Conservation (phyloP, 2,113 vertebrate genomes). For the Sceloporus undulatus region DNA sequence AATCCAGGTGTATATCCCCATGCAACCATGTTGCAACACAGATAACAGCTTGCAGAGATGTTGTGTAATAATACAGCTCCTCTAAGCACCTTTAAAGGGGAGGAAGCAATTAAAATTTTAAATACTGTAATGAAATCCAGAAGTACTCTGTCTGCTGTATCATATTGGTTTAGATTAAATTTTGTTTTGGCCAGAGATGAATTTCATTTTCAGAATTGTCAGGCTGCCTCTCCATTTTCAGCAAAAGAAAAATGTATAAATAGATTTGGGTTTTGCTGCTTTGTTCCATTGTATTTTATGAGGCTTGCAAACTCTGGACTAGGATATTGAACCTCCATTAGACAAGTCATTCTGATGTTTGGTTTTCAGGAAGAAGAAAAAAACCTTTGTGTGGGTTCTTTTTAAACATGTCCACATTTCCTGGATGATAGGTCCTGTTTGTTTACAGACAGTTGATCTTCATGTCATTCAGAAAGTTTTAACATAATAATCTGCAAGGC, state of each 20-base stretch:
- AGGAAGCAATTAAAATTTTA: not conserved
- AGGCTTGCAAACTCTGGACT: not conserved
- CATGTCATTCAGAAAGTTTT: not conserved
- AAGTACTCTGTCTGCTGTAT: not conserved
- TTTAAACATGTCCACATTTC: not conserved
- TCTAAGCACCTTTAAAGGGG: not conserved
- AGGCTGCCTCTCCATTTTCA: not conserved
- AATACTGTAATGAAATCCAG: not conserved
- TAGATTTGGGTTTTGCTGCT: not conserved
- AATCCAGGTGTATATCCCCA: not conserved
- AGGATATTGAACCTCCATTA: not conserved
- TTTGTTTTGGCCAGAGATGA: not conserved
- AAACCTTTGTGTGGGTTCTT: not conserved
- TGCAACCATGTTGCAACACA: not conserved
- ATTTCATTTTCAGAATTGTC: not conserved
- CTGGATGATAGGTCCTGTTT: not conserved
- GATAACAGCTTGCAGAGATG: not conserved
- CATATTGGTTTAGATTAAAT: not conserved
- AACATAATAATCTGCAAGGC: slow-evolving; percentile 10
- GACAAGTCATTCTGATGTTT: not conserved
- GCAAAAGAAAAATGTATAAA: not conserved
- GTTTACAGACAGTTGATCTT: not conserved
- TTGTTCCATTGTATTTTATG: not conserved
- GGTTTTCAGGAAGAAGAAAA: not conserved
- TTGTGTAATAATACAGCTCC: not conserved